Conservation (phyloP, 2,888 invertebrate genomes). For the Eristalinus aeneus region DNA sequence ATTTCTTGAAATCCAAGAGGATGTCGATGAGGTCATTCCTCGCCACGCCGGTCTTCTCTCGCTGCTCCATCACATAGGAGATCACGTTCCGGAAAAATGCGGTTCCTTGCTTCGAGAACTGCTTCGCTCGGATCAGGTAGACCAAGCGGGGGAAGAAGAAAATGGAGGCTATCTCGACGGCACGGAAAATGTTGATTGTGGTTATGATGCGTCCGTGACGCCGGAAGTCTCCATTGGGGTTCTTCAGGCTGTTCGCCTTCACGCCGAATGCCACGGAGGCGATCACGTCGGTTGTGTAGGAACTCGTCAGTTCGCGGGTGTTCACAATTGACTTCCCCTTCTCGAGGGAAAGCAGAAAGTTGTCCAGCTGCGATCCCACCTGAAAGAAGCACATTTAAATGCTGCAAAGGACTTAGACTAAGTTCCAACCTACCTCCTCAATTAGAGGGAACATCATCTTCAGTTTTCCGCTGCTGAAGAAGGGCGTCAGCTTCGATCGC, state of each 20-base stretch:
- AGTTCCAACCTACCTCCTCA: constrained; percentile 72
- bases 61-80: constrained; percentile 77
- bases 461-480: constrained; percentile 79
- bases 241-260: constrained; percentile 72
- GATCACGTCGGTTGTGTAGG: constrained; percentile 74
- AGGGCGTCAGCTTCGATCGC: constrained; percentile 79
- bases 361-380: constrained; percentile 73
- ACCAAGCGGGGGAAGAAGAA: constrained; percentile 73
- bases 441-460: constrained; percentile 78
- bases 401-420: neutral
- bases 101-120: constrained; percentile 68
- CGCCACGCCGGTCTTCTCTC: constrained; percentile 75
- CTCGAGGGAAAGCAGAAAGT: neutral
- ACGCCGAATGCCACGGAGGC: constrained; percentile 74
- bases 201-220: constrained; percentile 71
- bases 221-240: constrained; percentile 73
- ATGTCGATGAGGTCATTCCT: constrained; percentile 80
- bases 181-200: constrained; percentile 48
- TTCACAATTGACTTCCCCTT: neutral
- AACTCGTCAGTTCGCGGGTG: neutral
- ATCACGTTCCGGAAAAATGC: constrained; percentile 77
- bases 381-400: neutral
- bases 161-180: constrained; percentile 70
- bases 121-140: constrained; percentile 65
- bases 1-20: constrained; percentile 77